Base-by-base conservation (phyloP, 2,797 vertebrate genomes). In the Phaenicophaeus curvirostris region DNA sequence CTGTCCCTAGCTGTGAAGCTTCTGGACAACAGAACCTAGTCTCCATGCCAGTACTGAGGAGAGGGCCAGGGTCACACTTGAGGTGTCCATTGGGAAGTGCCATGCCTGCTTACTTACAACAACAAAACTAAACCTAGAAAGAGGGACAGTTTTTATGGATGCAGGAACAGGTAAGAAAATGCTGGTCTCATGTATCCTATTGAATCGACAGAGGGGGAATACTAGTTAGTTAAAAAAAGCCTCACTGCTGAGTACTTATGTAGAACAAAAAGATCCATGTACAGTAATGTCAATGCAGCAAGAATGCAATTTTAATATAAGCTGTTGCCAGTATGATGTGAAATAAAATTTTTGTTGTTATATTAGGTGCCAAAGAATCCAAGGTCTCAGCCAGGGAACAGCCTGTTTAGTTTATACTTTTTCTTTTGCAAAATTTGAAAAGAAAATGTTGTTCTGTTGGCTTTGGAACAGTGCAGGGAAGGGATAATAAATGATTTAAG, bases 321-420 rank as follows among this genome's bases (percentile, higher is more conserved):
- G 48, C 88, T 86, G 73, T 96, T 97, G 89, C 96, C 80, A 97
- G 48, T 96, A 67, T 93, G 90, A 97, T 96, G 87, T 95, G 95
- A 96, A 94, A 91, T 95, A 68, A 83, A 51, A 94, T 95, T 97
- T 91, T 93, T 96, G 96, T 98, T 98, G 85, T 96, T 96, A 84
- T 91, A 94, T 92, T 96, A 97, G 90, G 96, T 97, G 93, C 96
- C 95, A 97, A 89, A 96, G 96, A 96, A 97, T 96, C 92, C 76
- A 89, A 93, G 90, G 91, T 96, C 90, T 97, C 87, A 95, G 96
- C 95, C 96, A 97, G 93, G 89, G 96, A 97, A 90, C 77, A 96
- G 92, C 68, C 96, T 96, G 94, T 91, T 97, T 93, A 83, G 66
- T 81, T 97, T 96, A 84, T 90, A 90, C 87, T 96, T 97, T 90